Evolutionary conservation across 1,140 invertebrate genomes (phyloP).

Genomic region (Zaprionus vittiger): DNA sequence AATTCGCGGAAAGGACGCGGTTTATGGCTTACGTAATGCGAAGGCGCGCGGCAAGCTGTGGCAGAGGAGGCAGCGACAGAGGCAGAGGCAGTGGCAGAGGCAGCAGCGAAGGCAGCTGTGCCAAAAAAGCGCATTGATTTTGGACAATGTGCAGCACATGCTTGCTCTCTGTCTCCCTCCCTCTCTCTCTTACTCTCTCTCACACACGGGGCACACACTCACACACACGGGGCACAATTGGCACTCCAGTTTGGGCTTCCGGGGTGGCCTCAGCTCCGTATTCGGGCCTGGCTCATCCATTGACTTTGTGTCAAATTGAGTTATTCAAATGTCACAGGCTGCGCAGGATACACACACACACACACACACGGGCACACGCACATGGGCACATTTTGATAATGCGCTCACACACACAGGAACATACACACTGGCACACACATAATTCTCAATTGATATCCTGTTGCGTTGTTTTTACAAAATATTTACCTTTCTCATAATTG

Average conservation of each 20-base stretch:
- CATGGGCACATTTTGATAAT: slow-evolving; percentile 71
- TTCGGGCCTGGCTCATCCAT: slow-evolving; percentile 64
- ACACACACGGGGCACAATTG: slow-evolving; percentile 43
- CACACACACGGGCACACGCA: slow-evolving; percentile 25
- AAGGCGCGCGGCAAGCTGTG: background rate
- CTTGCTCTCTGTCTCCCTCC: background rate
- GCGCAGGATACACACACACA: slow-evolving; percentile 18
- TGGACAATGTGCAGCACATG: slow-evolving; percentile 28
- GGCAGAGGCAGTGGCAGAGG: background rate
- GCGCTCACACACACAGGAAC: slow-evolving; percentile 30
- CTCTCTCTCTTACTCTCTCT: background rate
- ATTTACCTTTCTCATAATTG: slow-evolving; percentile 83
- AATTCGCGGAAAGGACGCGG: slow-evolving; percentile 52
- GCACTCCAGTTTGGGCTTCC: slow-evolving; percentile 67
- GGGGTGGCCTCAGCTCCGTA: slow-evolving; percentile 60
- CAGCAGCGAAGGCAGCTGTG: slow-evolving; percentile 12
- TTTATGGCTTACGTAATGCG: slow-evolving; percentile 71
- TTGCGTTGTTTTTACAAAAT: slow-evolving; percentile 84
- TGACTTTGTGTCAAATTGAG: slow-evolving; percentile 81
- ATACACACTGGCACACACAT: slow-evolving; percentile 39
- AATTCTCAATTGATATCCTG: slow-evolving; percentile 81
- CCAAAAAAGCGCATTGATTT: slow-evolving; percentile 28
- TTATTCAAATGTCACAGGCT: slow-evolving; percentile 64
- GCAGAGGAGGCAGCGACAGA: background rate
- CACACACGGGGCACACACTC: background rate